Percentiles rank a stretch among this genome's conserved stretches.
These are phyloP conservation scores for Cabera pusaria DNA, from an alignment of 2,888 invertebrate species.

Conservation along the genomic window DNA sequence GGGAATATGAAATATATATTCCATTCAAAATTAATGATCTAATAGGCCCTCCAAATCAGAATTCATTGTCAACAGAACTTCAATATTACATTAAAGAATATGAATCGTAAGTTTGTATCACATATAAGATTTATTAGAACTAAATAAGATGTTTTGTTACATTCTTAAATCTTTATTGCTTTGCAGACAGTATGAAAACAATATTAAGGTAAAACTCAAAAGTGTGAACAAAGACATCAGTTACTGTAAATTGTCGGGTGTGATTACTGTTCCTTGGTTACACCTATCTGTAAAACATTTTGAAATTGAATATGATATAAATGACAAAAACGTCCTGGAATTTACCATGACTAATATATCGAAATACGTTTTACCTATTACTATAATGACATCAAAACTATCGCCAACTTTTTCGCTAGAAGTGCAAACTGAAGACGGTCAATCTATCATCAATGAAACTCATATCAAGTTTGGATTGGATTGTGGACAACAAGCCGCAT, in stretches of 20 bases:
- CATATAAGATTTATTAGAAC: too few relatives aligned
- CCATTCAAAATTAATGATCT: constrained; percentile 84
- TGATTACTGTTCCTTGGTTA: constrained; percentile 71
- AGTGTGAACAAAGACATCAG: constrained; percentile 62
- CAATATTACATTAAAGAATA: constrained; percentile 57
- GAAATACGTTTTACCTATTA: constrained; percentile 58
- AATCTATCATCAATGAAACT: constrained; percentile 48
- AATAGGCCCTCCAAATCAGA: constrained; percentile 77
- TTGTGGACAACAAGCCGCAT: constrained; percentile 39
- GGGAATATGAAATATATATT: constrained; percentile 82
- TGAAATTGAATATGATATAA: constrained; percentile 54
- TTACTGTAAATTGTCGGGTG: constrained; percentile 64
- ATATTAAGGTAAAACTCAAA: constrained; percentile 61
- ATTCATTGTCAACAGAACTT: constrained; percentile 55
- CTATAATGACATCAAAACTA: constrained; percentile 60
- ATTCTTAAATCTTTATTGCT: too few relatives aligned
- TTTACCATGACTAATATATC: constrained; percentile 72
- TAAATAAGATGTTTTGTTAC: too few relatives aligned
- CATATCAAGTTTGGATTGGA: constrained; percentile 64
- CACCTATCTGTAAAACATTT: constrained; percentile 63
- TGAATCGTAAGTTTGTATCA: constrained; percentile 54
- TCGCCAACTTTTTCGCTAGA: constrained; percentile 59
- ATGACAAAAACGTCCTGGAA: constrained; percentile 46
- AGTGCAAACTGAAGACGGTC: constrained; percentile 44
- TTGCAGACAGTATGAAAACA: constrained; percentile 63